A percentile compares a stretch with the other conserved stretches of the same genome.
These are phyloP conservation scores for Lepilemur septentrionalis DNA, from an alignment of 2,797 vertebrate genomes.

Conservation along the genomic window DNA sequence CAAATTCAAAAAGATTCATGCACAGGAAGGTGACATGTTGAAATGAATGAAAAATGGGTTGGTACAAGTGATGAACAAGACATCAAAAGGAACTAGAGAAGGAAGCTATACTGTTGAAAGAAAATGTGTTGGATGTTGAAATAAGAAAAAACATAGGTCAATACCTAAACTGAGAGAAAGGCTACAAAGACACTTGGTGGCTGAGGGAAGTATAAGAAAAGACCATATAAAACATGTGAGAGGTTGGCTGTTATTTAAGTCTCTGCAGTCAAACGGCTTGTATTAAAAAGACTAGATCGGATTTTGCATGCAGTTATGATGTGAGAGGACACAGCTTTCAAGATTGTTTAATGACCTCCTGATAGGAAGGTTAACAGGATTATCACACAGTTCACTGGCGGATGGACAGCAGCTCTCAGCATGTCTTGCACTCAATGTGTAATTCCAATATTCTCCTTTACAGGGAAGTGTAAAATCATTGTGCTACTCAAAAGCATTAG, in stretches of 20 bases:
- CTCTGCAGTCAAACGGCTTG: conserved; percentile 15
- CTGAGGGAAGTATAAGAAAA: background rate
- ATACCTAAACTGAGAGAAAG: background rate
- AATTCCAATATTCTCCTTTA: conserved; percentile 69
- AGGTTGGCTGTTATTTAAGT: conserved; percentile 30
- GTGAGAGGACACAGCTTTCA: conserved; percentile 60
- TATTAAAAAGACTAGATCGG: conserved; percentile 54
- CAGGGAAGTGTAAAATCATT: conserved; percentile 25
- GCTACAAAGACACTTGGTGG: background rate
- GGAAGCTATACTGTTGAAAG: background rate
- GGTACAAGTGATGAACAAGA: background rate
- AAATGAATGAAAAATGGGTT: background rate
- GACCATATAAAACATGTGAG: background rate
- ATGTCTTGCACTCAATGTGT: background rate
- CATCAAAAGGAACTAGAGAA: background rate
- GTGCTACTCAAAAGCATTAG: conserved; percentile 37
- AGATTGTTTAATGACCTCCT: conserved; percentile 60
- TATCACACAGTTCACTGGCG: conserved; percentile 10
- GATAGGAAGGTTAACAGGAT: conserved; percentile 66
- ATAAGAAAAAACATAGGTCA: background rate
- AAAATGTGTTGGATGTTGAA: conserved; percentile 17
- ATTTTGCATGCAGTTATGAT: conserved; percentile 44
- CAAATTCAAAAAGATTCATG: background rate
- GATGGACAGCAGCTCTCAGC: background rate
- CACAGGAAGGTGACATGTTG: background rate